Base-by-base conservation (phyloP, 2,888 invertebrate genomes). In the Hirtodrosophila alboralis region DNA sequence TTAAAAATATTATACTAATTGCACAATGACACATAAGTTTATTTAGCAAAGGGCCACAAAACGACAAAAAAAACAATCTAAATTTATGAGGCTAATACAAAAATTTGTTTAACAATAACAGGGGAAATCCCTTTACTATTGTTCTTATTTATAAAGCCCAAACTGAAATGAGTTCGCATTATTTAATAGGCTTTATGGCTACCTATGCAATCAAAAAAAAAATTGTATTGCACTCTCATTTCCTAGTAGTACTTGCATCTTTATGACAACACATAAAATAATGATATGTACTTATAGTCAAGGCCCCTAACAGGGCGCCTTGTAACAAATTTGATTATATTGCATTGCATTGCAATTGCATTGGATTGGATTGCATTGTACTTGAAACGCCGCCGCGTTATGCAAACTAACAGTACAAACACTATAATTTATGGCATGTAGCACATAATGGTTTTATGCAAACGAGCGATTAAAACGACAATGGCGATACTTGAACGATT, bases 371-470 rank as follows among this genome's bases (percentile, higher is more conserved):
- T 64, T 63, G 59, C 61, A 51, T 63, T 61, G 58, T 67, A 60
- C 62, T 71, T 61, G 72, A 72, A 72, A 68, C 53, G 60, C 37
- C 26, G 56, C 69, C 57, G 72, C 78, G 67, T 79, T 79, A 76
- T 80, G 84, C 80, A 80, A 84, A 77, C 77, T 84, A 80, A 84
- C 80, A 72, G 72, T 75, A 63, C 75, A 84, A 81, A 81, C 81
- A 81, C 75, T 76, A 58, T 81, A 84, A 81, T 81, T 81, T 81
- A 81, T 84, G 54, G 64, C 75, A 75, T 84, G 81, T 81, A 67
- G 70, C 78, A 81, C 69, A 81, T 81, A 81, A 81, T 84, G 74
- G 81, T 64, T 84, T 81, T 81, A 81, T 84, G 81, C 81, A 81
- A 81, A 81, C 81, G 74, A 78, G 66, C 75, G 72, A 65, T 70